Percentiles rank a stretch among this genome's conserved stretches.
Evolutionary conservation across 30 jellyfish, hydroid and myxozoan species (phyloP).

Genomic region (Aurelia aurita complex sp. Pacific): DNA sequence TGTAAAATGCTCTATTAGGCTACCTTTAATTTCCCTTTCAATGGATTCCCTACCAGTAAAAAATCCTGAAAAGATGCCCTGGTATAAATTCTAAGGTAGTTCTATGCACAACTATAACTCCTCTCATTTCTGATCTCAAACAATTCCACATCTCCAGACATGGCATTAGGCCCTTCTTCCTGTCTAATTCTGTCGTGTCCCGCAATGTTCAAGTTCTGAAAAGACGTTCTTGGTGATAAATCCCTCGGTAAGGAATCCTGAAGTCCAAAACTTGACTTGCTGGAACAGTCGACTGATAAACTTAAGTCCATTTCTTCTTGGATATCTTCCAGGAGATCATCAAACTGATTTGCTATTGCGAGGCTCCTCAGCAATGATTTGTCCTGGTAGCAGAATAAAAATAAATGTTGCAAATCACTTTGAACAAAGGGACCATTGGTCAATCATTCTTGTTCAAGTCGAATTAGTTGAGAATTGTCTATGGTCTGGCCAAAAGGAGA

Average conservation of each 20-base stretch:
- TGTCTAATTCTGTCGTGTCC: no score
- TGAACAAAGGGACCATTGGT: background rate
- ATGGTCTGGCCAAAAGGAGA: no score
- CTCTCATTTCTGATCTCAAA: no score
- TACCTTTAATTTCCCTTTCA: no score
- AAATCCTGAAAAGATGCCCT: no score
- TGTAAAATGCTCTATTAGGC: no score
- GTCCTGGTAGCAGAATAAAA: conserved; percentile 17
- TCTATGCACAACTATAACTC: no score
- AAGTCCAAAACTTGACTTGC: background rate
- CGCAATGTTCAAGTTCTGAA: background rate
- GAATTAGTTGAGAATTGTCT: background rate
- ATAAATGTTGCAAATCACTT: background rate
- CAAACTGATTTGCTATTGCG: conserved; percentile 45
- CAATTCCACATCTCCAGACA: no score
- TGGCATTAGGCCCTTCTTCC: no score
- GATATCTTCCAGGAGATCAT: background rate
- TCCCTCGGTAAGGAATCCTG: background rate
- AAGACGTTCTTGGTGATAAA: conserved; percentile 19
- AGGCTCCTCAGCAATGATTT: conserved; percentile 9
- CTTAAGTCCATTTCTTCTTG: background rate
- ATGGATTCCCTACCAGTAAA: no score
- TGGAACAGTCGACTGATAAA: background rate
- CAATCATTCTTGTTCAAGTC: background rate
- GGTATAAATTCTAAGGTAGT: no score